Conservation (phyloP, 2,113 vertebrate genomes). For the Bothrops jararaca region DNA sequence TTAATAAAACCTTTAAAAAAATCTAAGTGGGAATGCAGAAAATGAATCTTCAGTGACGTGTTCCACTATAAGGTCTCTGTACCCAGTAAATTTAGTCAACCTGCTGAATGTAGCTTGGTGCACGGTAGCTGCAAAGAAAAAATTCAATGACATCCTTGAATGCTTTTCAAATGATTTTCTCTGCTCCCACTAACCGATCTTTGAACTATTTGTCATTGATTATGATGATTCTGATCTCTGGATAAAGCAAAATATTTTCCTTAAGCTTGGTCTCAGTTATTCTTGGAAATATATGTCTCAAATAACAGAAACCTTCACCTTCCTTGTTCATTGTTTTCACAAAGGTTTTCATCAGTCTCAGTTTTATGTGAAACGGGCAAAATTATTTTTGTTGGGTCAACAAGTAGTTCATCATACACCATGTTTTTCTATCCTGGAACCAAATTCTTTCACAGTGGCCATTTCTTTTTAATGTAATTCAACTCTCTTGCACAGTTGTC, state of each 20-base stretch:
- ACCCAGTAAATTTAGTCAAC: too few species aligned
- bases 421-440: too few species aligned
- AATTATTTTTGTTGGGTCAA: too few species aligned
- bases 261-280: background rate
- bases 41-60: background rate
- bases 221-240: background rate
- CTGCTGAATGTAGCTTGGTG: too few species aligned
- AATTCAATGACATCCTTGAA: background rate
- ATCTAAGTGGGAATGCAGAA: background rate
- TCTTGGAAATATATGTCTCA: background rate
- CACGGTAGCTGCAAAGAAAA: background rate
- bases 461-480: too few species aligned
- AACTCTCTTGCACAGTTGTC: too few species aligned
- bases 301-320: background rate
- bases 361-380: too few species aligned
- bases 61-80: background rate
- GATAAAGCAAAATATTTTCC: background rate
- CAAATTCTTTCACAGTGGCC: too few species aligned
- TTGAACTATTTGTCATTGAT: background rate
- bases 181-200: background rate
- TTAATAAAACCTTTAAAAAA: too few species aligned
- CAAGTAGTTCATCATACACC: too few species aligned
- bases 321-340: background rate
- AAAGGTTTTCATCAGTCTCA: too few species aligned
- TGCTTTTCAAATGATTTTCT: background rate